Conservation (phyloP, 2,888 invertebrate genomes). For the Luperina nickerlii region DNA sequence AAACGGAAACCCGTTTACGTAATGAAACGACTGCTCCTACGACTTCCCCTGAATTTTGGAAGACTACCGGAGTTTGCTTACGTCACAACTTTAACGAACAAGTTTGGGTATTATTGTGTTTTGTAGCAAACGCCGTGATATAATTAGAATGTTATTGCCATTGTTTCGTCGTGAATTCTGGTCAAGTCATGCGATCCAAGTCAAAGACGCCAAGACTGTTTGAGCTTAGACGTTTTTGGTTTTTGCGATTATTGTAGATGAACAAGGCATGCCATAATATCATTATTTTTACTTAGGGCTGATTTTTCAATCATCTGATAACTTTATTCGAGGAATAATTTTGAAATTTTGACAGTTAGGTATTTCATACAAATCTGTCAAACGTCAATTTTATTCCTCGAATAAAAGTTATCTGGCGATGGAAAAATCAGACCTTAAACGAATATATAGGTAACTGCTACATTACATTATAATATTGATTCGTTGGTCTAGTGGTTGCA, state of each 20-base stretch:
- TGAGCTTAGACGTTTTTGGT: background rate
- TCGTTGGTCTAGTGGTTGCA: background rate
- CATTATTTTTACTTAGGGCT: background rate
- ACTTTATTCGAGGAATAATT: no score
- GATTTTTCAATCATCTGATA: no score
- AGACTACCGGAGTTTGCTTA: conserved; percentile 43
- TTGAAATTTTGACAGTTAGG: no score
- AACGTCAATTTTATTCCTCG: no score
- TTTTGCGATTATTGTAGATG: background rate
- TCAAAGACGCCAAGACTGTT: background rate
- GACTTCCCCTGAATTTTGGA: conserved; percentile 50
- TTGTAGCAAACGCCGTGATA: conserved; percentile 11
- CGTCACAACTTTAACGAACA: conserved; percentile 40
- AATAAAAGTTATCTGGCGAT: no score
- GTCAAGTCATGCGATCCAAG: conserved; percentile 21
- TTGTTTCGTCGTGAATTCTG: conserved; percentile 21
- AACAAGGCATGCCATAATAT: background rate
- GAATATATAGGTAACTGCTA: no score
- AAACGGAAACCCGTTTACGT: conserved; percentile 74
- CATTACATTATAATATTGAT: background rate
- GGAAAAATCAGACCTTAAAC: no score
- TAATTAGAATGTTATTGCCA: conserved; percentile 30
- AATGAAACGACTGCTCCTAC: conserved; percentile 70
- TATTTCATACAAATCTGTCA: no score
- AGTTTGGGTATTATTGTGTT: conserved; percentile 52